Base-by-base conservation (phyloP, 2,888 invertebrate genomes). In the Mesodorylaimus sp. region DNA sequence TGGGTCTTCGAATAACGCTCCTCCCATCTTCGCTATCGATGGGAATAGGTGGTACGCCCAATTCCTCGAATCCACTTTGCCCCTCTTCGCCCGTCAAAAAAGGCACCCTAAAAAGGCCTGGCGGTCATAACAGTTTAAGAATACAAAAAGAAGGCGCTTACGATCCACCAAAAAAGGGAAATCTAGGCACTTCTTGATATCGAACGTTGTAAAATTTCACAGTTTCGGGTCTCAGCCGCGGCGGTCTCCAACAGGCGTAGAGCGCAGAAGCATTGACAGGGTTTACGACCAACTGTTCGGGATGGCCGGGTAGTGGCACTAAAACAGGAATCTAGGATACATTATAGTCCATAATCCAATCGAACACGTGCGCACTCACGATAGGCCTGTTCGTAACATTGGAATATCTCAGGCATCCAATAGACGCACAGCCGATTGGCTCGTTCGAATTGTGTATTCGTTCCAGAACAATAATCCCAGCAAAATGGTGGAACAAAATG, bases 351-450 rank as follows among this genome's bases (percentile, higher is more conserved):
- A 32, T 32, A 13, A 16, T 32, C 32, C 10, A 10, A 32, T 32
- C 32, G 16, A 32, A 32, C 10, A 32, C 32, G 32, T 32, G 21
- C 19, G 10, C 10, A 48, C 60, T 53, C 58, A 59, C 60, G 56
- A 50, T 58, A 60, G 23, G 56, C 61, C 26, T 57, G 56, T 43
- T 61, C 61, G 55, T 62, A 60, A 52, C 64, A 64, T 21, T 58
- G 58, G 52, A 64, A 60, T 21, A 64, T 63, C 51, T 64, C 64
- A 2, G 63, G 61, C n/a, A 64, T 56, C 48, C 61, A 64, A 52
- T 63, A 64, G 24, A 64, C 55, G 52, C 64, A 64, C 10, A 64
- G 57, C 5, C 62, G 58, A 53, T 64, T 65, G 1, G 63, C 59
- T 7, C 58, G 52, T 47, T 60, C 58, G 7, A 64, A 55, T 57